Percentiles rank a stretch among this genome's conserved stretches.
Conservation (phyloP, 2,797 vertebrate species). For the Lates japonicus region DNA sequence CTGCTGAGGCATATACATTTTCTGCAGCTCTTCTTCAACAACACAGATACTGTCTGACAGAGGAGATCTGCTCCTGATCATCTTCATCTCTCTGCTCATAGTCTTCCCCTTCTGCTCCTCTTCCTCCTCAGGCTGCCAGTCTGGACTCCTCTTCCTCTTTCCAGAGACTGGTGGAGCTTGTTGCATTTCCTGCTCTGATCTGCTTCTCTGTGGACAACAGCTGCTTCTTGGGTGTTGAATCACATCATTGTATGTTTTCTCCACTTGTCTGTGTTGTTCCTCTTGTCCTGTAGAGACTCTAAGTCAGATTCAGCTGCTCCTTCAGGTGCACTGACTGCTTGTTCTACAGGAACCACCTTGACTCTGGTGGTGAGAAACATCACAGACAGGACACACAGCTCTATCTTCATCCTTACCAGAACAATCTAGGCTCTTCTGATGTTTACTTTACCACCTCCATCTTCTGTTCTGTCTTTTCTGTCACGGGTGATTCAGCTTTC, state of each 20-base stretch:
- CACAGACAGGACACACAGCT: slow-evolving; percentile 54
- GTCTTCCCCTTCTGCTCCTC: slow-evolving; percentile 50
- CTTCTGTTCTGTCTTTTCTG: background rate
- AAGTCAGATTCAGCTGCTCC: slow-evolving; percentile 29
- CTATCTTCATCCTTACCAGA: slow-evolving; percentile 55
- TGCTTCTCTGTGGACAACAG: slow-evolving; percentile 23
- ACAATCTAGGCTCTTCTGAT: slow-evolving; percentile 16
- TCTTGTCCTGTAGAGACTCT: slow-evolving; percentile 29
- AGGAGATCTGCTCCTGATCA: slow-evolving; percentile 39
- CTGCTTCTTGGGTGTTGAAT: slow-evolving; percentile 17
- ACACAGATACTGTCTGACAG: slow-evolving; percentile 44
- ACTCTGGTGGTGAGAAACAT: slow-evolving; percentile 38
- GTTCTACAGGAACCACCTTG: slow-evolving; percentile 38
- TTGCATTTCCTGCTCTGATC: slow-evolving; percentile 71
- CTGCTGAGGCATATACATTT: slow-evolving; percentile 37
- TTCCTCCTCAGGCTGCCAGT: slow-evolving; percentile 72
- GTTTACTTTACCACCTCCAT: background rate
- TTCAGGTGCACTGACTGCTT: slow-evolving; percentile 32
- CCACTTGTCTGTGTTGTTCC: slow-evolving; percentile 8
- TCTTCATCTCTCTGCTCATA: slow-evolving; percentile 34
- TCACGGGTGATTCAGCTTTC: background rate
- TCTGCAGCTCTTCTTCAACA: slow-evolving; percentile 37
- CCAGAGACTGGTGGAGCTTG: slow-evolving; percentile 78
- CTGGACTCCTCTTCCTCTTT: slow-evolving; percentile 76
- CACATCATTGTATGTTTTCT: background rate